Evolutionary conservation across 2,113 vertebrate genomes (phyloP).

Genomic region (Sitta europaea): DNA sequence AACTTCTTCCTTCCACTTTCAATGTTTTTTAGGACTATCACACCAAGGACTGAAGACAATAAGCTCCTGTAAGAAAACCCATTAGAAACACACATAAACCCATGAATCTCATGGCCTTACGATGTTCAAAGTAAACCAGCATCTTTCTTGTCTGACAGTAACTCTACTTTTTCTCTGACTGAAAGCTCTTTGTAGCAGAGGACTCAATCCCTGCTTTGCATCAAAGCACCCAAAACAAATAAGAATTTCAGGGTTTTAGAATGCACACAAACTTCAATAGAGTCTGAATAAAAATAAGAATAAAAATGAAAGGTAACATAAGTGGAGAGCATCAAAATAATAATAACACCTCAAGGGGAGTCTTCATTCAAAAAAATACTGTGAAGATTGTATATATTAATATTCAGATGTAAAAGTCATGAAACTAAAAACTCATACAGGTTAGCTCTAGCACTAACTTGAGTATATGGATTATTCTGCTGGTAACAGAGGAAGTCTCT

Average conservation of each 20-base stretch:
- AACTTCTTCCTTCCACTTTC: neutral
- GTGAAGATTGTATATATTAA: neutral
- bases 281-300: neutral
- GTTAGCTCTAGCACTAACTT: neutral
- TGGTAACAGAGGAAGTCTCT: neutral
- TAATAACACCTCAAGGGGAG: neutral
- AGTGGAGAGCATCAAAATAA: neutral
- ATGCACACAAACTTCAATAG: neutral
- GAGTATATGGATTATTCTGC: neutral
- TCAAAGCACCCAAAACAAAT: neutral
- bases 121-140: neutral
- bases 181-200: neutral
- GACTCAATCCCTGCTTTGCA: neutral
- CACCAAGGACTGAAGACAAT: neutral
- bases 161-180: neutral
- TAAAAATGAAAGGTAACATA: neutral
- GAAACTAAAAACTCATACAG: neutral
- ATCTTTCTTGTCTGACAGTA: neutral
- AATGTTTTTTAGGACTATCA: neutral
- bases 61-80: neutral
- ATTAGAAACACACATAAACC: neutral
- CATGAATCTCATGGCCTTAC: neutral
- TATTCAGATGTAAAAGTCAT: neutral
- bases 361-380: neutral
- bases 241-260: neutral